These are phyloP conservation scores for Temnothorax unifasciatus DNA, from an alignment of 2,888 invertebrate species.

Conservation along the genomic window DNA sequence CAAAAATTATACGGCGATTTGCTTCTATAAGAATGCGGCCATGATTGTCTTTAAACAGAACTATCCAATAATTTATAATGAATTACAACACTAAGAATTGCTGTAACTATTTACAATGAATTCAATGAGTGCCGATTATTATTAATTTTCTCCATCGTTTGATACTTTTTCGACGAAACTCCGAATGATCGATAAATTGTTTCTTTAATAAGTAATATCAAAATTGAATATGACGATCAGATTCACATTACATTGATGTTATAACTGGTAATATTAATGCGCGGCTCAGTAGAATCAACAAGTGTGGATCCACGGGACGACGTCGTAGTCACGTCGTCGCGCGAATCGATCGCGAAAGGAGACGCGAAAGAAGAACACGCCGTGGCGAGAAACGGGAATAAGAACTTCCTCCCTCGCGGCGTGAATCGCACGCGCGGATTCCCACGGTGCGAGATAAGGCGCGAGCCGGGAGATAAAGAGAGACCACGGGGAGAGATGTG, in stretches of 20 bases:
- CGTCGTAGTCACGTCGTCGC: background rate
- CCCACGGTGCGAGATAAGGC: constrained; percentile 75
- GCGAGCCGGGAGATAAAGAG: constrained; percentile 67
- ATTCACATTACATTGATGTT: background rate
- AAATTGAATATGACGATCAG: background rate
- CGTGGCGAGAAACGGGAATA: constrained; percentile 65
- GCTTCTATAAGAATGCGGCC: background rate
- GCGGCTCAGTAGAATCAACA: constrained; percentile 1
- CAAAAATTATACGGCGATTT: background rate
- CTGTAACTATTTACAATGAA: background rate
- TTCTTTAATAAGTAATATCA: background rate
- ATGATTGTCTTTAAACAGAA: background rate
- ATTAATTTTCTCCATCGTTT: background rate
- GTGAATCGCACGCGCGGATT: constrained; percentile 82
- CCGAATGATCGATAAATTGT: background rate
- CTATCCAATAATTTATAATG: background rate
- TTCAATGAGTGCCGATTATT: background rate
- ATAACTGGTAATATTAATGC: background rate
- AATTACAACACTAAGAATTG: background rate
- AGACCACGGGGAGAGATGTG: constrained; percentile 42
- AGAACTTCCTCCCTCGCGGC: constrained; percentile 70
- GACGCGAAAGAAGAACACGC: background rate
- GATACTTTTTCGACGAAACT: background rate
- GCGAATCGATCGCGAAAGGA: constrained; percentile 16
- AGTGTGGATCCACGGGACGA: constrained; percentile 2